phyloP scores from a whole-genome alignment of 2,888 invertebrate species.

The Erebia palarica region DNA sequence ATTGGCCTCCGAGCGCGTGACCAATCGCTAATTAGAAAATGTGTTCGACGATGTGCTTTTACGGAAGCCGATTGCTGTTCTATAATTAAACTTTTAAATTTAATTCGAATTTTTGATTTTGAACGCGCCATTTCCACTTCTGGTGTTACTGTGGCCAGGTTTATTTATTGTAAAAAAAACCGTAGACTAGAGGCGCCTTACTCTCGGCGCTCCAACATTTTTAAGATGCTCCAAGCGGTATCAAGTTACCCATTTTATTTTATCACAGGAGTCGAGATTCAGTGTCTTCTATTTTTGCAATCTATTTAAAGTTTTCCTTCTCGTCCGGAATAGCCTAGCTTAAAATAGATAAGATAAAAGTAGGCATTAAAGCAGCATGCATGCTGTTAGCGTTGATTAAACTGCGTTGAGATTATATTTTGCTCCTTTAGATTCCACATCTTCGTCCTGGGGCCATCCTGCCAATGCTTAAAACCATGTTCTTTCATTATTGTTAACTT shows the following conservation, averaged over 20 bases:
- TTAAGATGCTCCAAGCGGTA: constrained; percentile 34
- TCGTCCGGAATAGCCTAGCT: constrained; percentile 16
- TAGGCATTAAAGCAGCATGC: constrained; percentile 2
- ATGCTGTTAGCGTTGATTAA: constrained; percentile 12
- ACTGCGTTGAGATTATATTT: background rate
- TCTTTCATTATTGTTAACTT: too few relatives aligned
- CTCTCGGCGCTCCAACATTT: constrained; percentile 30
- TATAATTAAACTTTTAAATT: constrained; percentile 77
- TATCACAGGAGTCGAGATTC: constrained; percentile 29
- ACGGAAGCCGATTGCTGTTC: constrained; percentile 77
- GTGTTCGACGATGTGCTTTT: constrained; percentile 66
- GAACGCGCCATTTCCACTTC: constrained; percentile 65
- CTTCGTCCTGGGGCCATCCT: background rate
- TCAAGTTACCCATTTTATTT: constrained; percentile 38
- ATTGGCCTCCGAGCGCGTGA: constrained; percentile 74
- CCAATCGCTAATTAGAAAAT: constrained; percentile 82
- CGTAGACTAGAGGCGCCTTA: constrained; percentile 36
- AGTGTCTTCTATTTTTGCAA: constrained; percentile 27
- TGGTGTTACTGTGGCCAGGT: constrained; percentile 51
- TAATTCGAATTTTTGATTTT: constrained; percentile 73
- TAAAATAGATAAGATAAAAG: constrained; percentile 16
- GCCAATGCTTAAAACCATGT: too few relatives aligned
- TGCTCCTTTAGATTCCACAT: background rate
- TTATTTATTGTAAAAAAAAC: constrained; percentile 37
- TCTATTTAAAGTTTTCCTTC: constrained; percentile 26